phyloP scores from a whole-genome alignment of 2,113 vertebrate genomes.

The Peromyscus leucopus region DNA sequence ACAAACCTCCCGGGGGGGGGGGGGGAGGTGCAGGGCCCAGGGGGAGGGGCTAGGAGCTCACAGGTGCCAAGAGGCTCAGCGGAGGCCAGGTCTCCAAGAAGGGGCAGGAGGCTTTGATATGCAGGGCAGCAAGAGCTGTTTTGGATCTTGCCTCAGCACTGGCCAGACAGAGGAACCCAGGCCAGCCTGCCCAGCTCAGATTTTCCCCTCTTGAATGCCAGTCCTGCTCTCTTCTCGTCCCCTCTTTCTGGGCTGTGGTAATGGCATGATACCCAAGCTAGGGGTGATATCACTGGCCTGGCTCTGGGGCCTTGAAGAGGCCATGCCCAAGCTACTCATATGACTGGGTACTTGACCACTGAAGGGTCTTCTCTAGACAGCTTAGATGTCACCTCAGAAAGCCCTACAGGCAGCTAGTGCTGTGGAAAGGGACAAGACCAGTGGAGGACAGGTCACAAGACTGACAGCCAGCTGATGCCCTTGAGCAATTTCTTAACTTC shows the following conservation, averaged over 20 bases:
- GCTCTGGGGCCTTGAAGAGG: neutral
- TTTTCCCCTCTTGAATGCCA: conserved; percentile 29
- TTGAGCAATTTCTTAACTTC: conserved; percentile 36
- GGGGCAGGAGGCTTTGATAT: neutral
- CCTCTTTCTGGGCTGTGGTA: neutral
- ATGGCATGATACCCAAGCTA: conserved; percentile 7
- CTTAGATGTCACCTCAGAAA: neutral
- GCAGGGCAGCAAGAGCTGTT: neutral
- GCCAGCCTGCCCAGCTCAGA: conserved; percentile 17
- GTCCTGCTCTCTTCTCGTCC: conserved; percentile 6
- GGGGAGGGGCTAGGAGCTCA: neutral
- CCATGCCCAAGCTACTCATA: neutral
- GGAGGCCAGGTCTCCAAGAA: neutral
- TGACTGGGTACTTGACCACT: neutral
- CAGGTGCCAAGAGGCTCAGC: neutral
- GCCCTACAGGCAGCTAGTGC: neutral
- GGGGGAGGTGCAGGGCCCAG: neutral
- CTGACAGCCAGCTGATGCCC: neutral
- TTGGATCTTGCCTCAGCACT: neutral
- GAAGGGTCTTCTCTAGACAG: neutral
- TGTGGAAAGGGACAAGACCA: neutral
- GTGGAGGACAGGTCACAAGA: neutral
- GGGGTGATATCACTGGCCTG: neutral
- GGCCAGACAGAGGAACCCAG: conserved; percentile 9
- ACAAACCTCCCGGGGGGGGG: neutral